Conservation (phyloP, 2,888 invertebrate genomes). For the Trichogramma dendrolimi region DNA sequence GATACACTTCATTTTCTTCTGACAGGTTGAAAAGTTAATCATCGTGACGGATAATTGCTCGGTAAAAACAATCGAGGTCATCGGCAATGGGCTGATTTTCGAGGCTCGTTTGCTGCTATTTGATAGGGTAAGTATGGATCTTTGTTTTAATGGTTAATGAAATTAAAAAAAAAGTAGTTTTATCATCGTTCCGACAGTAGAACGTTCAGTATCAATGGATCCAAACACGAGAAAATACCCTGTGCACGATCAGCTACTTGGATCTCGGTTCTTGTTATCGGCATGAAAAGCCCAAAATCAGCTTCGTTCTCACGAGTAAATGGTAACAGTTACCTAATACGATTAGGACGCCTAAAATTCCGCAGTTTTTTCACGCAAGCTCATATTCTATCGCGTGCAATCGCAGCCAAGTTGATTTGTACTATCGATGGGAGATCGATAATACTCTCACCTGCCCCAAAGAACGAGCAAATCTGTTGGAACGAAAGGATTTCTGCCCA, state of each 20-base stretch:
- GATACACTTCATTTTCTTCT: not conserved
- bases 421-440: conserved; percentile 42
- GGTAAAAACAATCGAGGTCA: conserved; percentile 47
- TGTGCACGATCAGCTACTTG: conserved; percentile 20
- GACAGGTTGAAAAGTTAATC: conserved; percentile 48
- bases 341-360: not conserved
- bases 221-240: conserved; percentile 2
- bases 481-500: conserved; percentile 33
- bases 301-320: conserved; percentile 12
- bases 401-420: conserved; percentile 34
- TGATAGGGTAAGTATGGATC: conserved; percentile 16
- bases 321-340: conserved; percentile 17
- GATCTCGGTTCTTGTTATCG: conserved; percentile 14
- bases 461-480: conserved; percentile 10
- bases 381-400: too few relatives aligned
- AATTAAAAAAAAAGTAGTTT: not conserved
- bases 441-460: conserved; percentile 1
- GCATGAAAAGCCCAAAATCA: not conserved
- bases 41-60: conserved; percentile 52
- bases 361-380: not conserved
- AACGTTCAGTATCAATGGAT: conserved; percentile 23
- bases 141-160: not conserved
- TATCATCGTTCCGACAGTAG: conserved; percentile 7
- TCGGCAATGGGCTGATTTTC: conserved; percentile 52
- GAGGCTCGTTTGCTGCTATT: conserved; percentile 29